Conservation (phyloP, 1,140 invertebrate species). For the Meloidogyne chitwoodi region DNA sequence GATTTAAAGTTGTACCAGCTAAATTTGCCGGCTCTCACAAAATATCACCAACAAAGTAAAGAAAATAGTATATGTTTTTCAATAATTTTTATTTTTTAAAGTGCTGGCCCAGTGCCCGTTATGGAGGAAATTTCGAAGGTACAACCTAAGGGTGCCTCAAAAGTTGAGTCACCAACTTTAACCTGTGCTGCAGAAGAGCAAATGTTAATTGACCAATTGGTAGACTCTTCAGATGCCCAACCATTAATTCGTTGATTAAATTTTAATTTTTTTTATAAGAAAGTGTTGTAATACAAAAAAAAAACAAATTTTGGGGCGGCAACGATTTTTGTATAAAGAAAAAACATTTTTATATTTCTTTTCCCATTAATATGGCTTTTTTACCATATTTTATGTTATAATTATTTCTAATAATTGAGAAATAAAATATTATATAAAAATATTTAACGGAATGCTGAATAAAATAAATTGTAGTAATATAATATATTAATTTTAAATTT, state of each 20-base stretch:
- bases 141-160: constrained; percentile 40
- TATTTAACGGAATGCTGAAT: background rate
- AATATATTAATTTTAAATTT: too few species aligned
- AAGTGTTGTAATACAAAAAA: too few species aligned
- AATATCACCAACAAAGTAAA: constrained; percentile 41
- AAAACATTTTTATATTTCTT: too few species aligned
- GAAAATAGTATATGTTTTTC: background rate
- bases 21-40: constrained; percentile 36
- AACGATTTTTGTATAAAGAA: too few species aligned
- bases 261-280: background rate
- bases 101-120: constrained; percentile 52
- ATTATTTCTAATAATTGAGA: too few species aligned
- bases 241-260: constrained; percentile 10
- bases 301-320: background rate
- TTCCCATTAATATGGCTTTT: too few species aligned
- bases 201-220: constrained; percentile 12
- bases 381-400: too few species aligned
- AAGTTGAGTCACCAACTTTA: constrained; percentile 3
- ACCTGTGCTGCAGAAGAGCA: constrained; percentile 19
- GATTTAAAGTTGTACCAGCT: constrained; percentile 39
- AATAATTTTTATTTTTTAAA: constrained; percentile 3
- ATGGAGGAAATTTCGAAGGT: constrained; percentile 57
- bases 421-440: background rate
- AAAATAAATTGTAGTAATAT: background rate
- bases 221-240: constrained; percentile 10